Percentiles rank a stretch among this genome's conserved stretches.
phyloP scores from a whole-genome alignment of 2,888 invertebrate species.

The Microdon myrmicae region DNA sequence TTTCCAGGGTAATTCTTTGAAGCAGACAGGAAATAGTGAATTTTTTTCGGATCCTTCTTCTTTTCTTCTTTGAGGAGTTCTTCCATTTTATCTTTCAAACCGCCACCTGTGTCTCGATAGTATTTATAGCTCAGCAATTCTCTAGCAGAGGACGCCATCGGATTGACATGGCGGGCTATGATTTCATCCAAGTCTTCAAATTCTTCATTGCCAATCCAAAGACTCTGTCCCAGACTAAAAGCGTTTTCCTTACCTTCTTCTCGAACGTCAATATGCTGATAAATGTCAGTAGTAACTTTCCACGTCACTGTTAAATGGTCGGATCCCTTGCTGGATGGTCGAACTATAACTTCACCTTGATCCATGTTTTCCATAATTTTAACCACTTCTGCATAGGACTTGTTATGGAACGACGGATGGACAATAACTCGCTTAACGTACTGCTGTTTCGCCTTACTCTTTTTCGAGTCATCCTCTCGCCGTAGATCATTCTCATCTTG shows the following conservation, averaged over 20 bases:
- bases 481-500: constrained; percentile 82
- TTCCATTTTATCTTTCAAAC: constrained; percentile 87
- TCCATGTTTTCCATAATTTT: constrained; percentile 91
- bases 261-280: constrained; percentile 94
- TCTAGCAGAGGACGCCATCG: constrained; percentile 93
- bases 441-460: constrained; percentile 82
- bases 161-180: constrained; percentile 94
- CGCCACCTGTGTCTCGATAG: constrained; percentile 80
- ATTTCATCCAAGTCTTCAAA: constrained; percentile 99
- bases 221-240: constrained; percentile 88
- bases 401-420: constrained; percentile 97
- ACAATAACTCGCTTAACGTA: constrained; percentile 97
- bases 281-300: constrained; percentile 95
- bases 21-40: constrained; percentile 88
- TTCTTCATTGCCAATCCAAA: constrained; percentile 91
- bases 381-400: constrained; percentile 91
- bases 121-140: constrained; percentile 94
- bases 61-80: constrained; percentile 90
- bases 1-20: constrained; percentile 90
- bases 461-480: constrained; percentile 83
- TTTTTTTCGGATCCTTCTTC: constrained; percentile 85
- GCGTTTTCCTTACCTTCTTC: constrained; percentile 97
- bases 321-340: constrained; percentile 96
- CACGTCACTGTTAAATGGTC: constrained; percentile 98
- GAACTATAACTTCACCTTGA: constrained; percentile 94